A percentile compares a stretch with the other conserved stretches of the same genome.
Evolutionary conservation across 1,140 invertebrate species (phyloP).

Genomic region (Tigriopus japonicus): DNA sequence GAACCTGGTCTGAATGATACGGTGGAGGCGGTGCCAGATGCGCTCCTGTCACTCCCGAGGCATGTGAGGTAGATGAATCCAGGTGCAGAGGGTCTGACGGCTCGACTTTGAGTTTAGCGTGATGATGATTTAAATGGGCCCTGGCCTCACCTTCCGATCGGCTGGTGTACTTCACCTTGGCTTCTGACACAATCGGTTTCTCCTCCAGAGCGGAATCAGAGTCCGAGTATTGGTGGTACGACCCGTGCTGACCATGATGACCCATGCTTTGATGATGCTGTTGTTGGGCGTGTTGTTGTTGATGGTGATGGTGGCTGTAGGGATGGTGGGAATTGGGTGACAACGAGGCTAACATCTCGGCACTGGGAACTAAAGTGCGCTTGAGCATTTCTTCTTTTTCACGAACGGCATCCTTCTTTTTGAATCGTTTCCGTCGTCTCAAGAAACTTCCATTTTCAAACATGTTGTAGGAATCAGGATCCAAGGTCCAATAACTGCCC

Average conservation of each 20-base stretch:
- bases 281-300: neutral
- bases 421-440: constrained; percentile 72
- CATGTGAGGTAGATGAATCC: too few relatives aligned
- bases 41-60: too few relatives aligned
- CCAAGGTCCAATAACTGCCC: constrained; percentile 91
- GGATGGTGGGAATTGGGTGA: neutral
- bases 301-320: neutral
- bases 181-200: too few relatives aligned
- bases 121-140: too few relatives aligned
- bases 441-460: constrained; percentile 94
- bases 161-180: too few relatives aligned
- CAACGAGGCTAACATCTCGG: neutral
- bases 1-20: too few relatives aligned
- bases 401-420: constrained; percentile 59
- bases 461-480: constrained; percentile 93
- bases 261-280: neutral
- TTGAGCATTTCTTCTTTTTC: constrained; percentile 1
- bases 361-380: neutral
- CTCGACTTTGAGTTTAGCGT: too few relatives aligned
- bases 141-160: too few relatives aligned
- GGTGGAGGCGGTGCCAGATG: too few relatives aligned
- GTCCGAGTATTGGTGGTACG: neutral
- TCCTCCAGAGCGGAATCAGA: too few relatives aligned
- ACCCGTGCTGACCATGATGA: neutral
- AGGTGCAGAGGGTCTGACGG: too few relatives aligned